These are phyloP conservation scores for Hippocampus barbouri DNA, from an alignment of 2,113 vertebrate species.

Conservation along the genomic window DNA sequence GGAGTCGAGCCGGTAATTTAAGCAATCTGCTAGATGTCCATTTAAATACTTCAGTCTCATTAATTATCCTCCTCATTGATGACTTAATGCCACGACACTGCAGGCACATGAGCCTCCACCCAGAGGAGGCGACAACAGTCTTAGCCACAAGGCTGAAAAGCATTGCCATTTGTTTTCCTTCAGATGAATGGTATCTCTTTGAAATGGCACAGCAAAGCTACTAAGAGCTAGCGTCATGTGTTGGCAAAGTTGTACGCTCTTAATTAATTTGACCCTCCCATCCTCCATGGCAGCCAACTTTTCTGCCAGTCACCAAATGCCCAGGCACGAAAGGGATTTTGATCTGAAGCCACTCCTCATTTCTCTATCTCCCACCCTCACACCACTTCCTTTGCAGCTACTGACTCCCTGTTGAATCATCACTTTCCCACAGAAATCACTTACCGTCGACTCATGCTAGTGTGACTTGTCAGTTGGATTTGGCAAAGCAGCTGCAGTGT, in stretches of 20 bases:
- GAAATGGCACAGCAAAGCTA: slow-evolving; percentile 1
- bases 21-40: not conserved
- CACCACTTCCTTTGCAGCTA: slow-evolving; percentile 36
- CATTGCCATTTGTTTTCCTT: not conserved
- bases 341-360: slow-evolving; percentile 39
- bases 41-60: not conserved
- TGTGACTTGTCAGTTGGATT: slow-evolving; percentile 25
- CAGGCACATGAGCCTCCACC: slow-evolving; percentile 7
- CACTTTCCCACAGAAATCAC: slow-evolving; percentile 29
- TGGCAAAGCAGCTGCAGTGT: slow-evolving; percentile 11
- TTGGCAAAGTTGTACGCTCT: slow-evolving; percentile 12
- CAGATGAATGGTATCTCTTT: slow-evolving; percentile 11
- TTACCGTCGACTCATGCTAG: not conserved
- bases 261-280: slow-evolving; percentile 29
- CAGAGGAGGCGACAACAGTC: slow-evolving; percentile 6
- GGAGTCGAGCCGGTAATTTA: not conserved
- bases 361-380: slow-evolving; percentile 12
- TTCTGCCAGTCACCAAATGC: slow-evolving; percentile 67
- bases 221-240: slow-evolving; percentile 18
- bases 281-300: slow-evolving; percentile 44
- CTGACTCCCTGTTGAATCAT: slow-evolving; percentile 31
- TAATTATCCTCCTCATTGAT: slow-evolving; percentile 1
- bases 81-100: not conserved
- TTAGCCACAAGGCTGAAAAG: not conserved
- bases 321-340: slow-evolving; percentile 32